Evolutionary conservation across 1,140 invertebrate genomes (phyloP).

Genomic region (Apis dorsata): DNA sequence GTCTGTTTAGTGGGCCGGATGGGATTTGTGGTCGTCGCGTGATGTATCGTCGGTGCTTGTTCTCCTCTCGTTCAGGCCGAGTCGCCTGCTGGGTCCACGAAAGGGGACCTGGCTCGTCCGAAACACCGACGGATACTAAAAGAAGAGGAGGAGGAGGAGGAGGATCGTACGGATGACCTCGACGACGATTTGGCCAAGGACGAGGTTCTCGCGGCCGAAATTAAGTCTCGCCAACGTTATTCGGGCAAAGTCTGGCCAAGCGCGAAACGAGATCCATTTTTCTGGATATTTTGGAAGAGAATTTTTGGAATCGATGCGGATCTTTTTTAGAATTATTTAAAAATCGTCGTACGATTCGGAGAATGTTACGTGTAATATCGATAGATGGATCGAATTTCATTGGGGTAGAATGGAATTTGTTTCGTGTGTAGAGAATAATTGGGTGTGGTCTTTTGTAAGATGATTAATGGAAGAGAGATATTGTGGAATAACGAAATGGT

Average conservation of each 20-base stretch:
- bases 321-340: no score
- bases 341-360: no score
- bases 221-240: conserved; percentile 23
- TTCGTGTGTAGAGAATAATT: no score
- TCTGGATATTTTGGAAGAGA: no score
- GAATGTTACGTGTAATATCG: no score
- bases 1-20: conserved; percentile 44
- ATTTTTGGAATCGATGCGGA: no score
- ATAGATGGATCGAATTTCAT: no score
- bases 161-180: conserved; percentile 34
- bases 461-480: no score
- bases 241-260: conserved; percentile 2
- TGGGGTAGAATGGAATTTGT: no score
- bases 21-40: conserved; percentile 69
- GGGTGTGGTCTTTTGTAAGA: no score
- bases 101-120: conserved; percentile 49
- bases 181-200: conserved; percentile 53
- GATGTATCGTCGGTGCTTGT: conserved; percentile 66
- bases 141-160: not conserved
- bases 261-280: not conserved
- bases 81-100: conserved; percentile 68
- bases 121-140: conserved; percentile 32
- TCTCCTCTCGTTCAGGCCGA: conserved; percentile 50
- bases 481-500: no score
- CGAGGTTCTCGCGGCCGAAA: conserved; percentile 40